Evolutionary conservation across 35 echinoderm and acorn worm species (phyloP), one percentile per base, ranked within the genome.

Genomic region (Chiridota heheva): DNA sequence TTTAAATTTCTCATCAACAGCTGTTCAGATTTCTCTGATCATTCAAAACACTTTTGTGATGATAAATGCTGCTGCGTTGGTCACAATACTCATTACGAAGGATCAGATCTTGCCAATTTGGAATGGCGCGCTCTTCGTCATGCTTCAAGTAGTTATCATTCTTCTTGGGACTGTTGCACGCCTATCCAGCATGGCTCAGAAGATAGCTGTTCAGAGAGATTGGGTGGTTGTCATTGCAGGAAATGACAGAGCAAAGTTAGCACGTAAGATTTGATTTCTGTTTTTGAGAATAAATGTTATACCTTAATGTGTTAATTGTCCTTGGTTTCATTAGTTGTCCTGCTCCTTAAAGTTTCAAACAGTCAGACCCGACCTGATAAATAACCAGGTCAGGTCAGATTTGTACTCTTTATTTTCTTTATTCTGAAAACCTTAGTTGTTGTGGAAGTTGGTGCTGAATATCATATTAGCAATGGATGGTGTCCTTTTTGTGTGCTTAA

Each of bases 161-260:
- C 5, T 88, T 2, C 58, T 98, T 2, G 95, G 95, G 18, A 69
- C 75, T 2, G 44, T 85, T 32, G 88, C 95, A 34, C 79, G 80
- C 26, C 40, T 98, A 36, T 72, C 89, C 39, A 88, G 89, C 40
- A 57, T 98, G 3, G 95, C 89, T 1, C 55, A 92, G 41, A 81
- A 85, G 44, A 98, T 92, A 33, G 84, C 78, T 35, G 86, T 98
- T 20, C 95, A 98, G 81, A 98, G 92, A 76, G 95, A 98, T 69
- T 98, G 95, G 95, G 89, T 98, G 46, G 95, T 98, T 5, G 75
- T 92, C 3, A 65, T 97, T 15, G 88, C 95, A 18, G 89, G 85
- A 7, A 29, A 61, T 0, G 61, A 91, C 69, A 91, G 81, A 58
- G 60, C 64, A 20, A 63, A 73, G 20, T 62, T 98, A 36, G 81